A percentile compares a stretch with the other conserved stretches of the same genome.
Conservation (phyloP, 1,140 invertebrate genomes). For the Paraescarpia echinospica region DNA sequence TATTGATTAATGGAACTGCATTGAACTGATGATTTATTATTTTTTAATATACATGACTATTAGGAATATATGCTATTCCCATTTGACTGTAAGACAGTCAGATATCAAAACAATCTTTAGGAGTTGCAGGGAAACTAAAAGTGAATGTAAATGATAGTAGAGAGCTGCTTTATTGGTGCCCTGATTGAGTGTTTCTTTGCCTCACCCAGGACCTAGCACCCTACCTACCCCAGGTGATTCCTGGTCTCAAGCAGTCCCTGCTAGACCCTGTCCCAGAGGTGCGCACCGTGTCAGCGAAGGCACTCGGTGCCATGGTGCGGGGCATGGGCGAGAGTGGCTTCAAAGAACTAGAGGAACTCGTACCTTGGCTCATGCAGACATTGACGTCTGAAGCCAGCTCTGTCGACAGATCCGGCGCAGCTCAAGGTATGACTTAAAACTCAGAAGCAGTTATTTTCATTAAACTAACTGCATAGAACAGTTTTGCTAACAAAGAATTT, state of each 20-base stretch:
- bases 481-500: neutral
- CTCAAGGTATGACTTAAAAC: constrained; percentile 24
- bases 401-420: constrained; percentile 85
- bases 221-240: constrained; percentile 94
- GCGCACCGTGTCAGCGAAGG: constrained; percentile 86
- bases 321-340: constrained; percentile 96
- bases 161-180: neutral
- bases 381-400: constrained; percentile 93
- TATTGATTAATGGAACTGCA: neutral
- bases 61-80: too few species aligned
- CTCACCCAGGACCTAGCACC: constrained; percentile 79
- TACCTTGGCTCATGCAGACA: constrained; percentile 98
- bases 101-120: too few species aligned
- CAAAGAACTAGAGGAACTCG: constrained; percentile 68
- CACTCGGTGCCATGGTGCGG: constrained; percentile 94
- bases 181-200: neutral
- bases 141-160: too few species aligned
- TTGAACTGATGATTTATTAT: too few species aligned
- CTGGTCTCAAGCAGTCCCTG: constrained; percentile 92
- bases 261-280: constrained; percentile 98
- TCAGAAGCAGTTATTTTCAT: constrained; percentile 40
- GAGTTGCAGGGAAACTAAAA: too few species aligned
- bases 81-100: too few species aligned
- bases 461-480: neutral
- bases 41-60: too few species aligned